Evolutionary conservation across 2,113 vertebrate species (phyloP).

Genomic region (Apteryx mantelli): DNA sequence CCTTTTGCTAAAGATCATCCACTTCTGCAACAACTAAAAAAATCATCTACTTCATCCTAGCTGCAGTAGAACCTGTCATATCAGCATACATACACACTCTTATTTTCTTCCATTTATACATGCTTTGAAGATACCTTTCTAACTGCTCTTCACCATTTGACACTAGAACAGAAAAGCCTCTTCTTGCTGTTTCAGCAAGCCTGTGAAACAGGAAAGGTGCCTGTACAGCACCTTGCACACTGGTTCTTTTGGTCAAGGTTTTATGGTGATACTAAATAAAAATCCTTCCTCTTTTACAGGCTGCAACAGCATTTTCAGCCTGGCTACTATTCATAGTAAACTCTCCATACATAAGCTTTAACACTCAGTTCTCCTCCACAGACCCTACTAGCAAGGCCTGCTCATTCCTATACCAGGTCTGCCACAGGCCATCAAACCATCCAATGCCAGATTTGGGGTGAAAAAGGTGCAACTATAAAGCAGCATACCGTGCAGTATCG

Average conservation of each 20-base stretch:
- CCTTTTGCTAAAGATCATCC: not conserved
- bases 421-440: not conserved
- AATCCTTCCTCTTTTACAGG: not conserved
- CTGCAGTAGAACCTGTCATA: not conserved
- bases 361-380: not conserved
- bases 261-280: not conserved
- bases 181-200: not conserved
- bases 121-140: not conserved
- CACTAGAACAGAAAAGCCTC: not conserved
- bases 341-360: not conserved
- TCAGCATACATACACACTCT: not conserved
- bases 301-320: not conserved
- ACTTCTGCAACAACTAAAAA: not conserved
- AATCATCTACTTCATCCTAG: not conserved
- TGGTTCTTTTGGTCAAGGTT: not conserved
- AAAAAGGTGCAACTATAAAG: not conserved
- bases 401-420: not conserved
- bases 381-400: not conserved
- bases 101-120: not conserved
- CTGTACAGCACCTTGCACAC: not conserved
- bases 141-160: not conserved
- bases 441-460: not conserved
- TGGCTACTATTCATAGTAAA: not conserved
- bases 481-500: slow-evolving; percentile 73
- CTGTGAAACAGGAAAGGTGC: not conserved